A percentile compares a stretch with the other conserved stretches of the same genome.
These are phyloP conservation scores for Gambelia wislizenii DNA, from an alignment of 2,797 vertebrate species.

Conservation along the genomic window DNA sequence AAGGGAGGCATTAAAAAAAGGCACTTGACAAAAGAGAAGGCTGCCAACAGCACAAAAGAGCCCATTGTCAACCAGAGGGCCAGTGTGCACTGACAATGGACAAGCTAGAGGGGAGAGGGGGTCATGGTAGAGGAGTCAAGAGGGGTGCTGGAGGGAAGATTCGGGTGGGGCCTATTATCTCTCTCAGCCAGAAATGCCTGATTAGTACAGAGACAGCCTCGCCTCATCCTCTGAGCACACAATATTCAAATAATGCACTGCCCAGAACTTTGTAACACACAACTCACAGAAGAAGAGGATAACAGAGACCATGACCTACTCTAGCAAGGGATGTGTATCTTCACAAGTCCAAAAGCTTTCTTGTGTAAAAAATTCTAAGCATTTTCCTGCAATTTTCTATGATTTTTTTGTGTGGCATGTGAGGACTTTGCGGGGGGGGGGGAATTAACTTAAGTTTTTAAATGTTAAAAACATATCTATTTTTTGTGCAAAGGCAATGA, in stretches of 20 bases:
- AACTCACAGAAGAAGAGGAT: neutral
- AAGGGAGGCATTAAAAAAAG: slow-evolving; percentile 7
- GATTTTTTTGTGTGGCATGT: no score
- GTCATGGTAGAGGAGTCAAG: neutral
- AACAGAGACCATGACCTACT: neutral
- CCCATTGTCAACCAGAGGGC: slow-evolving; percentile 68
- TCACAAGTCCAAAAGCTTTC: no score
- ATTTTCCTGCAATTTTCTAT: no score
- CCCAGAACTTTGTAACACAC: neutral
- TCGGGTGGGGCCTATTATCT: slow-evolving; percentile 22
- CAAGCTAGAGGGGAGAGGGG: slow-evolving; percentile 49
- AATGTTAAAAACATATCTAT: no score
- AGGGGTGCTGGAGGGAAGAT: neutral
- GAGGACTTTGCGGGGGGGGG: no score
- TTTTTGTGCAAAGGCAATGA: no score
- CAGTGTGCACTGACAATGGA: slow-evolving; percentile 71
- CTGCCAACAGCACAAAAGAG: slow-evolving; percentile 56
- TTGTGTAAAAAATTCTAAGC: no score
- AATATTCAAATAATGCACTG: neutral
- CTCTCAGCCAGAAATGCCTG: slow-evolving; percentile 1
- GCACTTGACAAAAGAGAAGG: slow-evolving; percentile 7
- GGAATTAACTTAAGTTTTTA: no score
- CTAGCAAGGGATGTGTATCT: no score
- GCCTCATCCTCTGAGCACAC: neutral
- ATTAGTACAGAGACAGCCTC: neutral